phyloP scores from a whole-genome alignment of 2,113 vertebrate species.

The Baryphthengus martii region DNA sequence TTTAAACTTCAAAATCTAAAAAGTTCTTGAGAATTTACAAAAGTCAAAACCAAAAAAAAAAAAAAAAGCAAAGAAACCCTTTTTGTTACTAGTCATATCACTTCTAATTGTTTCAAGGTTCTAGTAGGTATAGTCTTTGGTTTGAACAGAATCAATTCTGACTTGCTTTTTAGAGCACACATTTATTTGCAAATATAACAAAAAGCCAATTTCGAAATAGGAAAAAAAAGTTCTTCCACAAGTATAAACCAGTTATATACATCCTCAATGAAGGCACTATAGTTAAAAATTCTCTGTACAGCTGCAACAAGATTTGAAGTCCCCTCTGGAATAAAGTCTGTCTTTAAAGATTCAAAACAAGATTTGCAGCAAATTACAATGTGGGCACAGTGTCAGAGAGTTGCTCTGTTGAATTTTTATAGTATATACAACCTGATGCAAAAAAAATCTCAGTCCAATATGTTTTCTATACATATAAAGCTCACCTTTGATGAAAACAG shows the following conservation, averaged over 20 bases:
- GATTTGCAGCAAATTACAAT: background rate
- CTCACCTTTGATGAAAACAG: background rate
- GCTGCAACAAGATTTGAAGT: background rate
- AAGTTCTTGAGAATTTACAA: constrained; percentile 19
- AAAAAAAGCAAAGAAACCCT: background rate
- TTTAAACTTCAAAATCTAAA: background rate
- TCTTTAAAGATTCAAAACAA: background rate
- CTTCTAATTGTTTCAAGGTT: background rate
- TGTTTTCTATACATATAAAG: background rate
- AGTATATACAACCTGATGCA: background rate
- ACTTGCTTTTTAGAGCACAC: background rate
- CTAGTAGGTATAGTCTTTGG: constrained; percentile 13
- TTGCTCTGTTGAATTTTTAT: background rate
- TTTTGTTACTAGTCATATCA: background rate
- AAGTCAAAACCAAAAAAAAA: constrained; percentile 16
- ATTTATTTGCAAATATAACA: constrained; percentile 7
- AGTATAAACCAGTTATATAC: background rate
- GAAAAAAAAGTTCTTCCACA: background rate
- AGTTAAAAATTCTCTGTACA: background rate
- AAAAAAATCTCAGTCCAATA: background rate
- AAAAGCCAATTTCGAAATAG: background rate
- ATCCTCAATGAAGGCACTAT: background rate
- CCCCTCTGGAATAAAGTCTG: background rate
- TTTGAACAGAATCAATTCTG: constrained; percentile 16
- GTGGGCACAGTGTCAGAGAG: background rate